Evolutionary conservation across 2,888 invertebrate species (phyloP).

Genomic region (Nomada fucata): DNA sequence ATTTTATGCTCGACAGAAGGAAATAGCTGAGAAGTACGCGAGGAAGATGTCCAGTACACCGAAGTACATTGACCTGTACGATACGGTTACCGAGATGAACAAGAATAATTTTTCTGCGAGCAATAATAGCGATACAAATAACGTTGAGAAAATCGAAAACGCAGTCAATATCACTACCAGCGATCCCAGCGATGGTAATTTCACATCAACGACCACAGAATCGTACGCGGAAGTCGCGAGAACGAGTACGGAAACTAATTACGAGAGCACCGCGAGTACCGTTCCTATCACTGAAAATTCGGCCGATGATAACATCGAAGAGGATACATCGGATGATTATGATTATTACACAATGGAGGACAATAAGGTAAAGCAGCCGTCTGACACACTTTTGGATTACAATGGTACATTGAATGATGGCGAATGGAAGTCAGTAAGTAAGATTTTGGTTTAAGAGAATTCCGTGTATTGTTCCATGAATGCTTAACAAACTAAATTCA

Average conservation of each 20-base stretch:
- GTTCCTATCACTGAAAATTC: neutral
- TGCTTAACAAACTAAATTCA: neutral
- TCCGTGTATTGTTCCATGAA: neutral
- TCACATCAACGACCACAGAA: neutral
- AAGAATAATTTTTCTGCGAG: neutral
- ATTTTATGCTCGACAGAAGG: conserved; percentile 69
- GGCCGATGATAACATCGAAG: neutral
- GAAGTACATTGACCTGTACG: neutral
- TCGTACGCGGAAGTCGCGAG: neutral
- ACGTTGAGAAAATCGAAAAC: neutral
- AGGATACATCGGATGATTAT: neutral
- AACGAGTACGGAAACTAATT: neutral
- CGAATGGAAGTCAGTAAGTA: neutral
- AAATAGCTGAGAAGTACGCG: conserved; percentile 65
- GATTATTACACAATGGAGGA: neutral
- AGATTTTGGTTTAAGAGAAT: neutral
- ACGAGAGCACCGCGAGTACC: too few relatives aligned
- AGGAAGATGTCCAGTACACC: conserved; percentile 5
- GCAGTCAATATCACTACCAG: neutral
- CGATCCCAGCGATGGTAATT: neutral
- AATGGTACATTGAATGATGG: neutral
- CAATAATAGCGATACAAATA: neutral
- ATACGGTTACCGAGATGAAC: neutral
- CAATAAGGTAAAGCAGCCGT: neutral
- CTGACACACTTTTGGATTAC: neutral